Evolutionary conservation across 2,797 vertebrate species (phyloP).

Genomic region (Cheirogaleus major): DNA sequence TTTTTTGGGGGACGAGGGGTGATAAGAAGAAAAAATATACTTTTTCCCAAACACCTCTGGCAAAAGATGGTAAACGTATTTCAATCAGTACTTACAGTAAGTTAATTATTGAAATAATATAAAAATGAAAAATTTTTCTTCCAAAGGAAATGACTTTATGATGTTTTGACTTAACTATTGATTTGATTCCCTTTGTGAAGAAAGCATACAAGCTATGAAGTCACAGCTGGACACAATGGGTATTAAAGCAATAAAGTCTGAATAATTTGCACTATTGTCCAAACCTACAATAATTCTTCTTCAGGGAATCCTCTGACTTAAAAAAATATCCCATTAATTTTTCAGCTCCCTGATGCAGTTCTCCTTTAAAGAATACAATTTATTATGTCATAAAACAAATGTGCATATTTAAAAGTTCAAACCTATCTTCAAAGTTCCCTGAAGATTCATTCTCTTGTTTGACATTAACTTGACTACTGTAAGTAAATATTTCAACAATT

Average conservation of each 20-base stretch:
- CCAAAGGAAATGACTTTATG: slow-evolving; percentile 56
- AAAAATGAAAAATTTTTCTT: slow-evolving; percentile 65
- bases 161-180: slow-evolving; percentile 57
- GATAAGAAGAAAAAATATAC: slow-evolving; percentile 15
- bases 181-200: slow-evolving; percentile 53
- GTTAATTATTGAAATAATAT: slow-evolving; percentile 59
- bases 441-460: slow-evolving; percentile 16
- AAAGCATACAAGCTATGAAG: slow-evolving; percentile 44
- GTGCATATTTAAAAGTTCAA: slow-evolving; percentile 50
- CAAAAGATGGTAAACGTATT: slow-evolving; percentile 47
- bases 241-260: slow-evolving; percentile 38
- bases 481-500: slow-evolving; percentile 28
- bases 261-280: slow-evolving; percentile 55
- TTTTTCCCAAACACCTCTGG: not conserved
- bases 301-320: not conserved
- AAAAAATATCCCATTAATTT: slow-evolving; percentile 7
- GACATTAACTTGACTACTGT: not conserved
- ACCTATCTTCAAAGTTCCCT: slow-evolving; percentile 1
- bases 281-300: slow-evolving; percentile 17
- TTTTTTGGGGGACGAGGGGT: not conserved
- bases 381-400: slow-evolving; percentile 24
- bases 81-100: slow-evolving; percentile 51
- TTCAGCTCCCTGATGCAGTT: not conserved
- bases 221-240: slow-evolving; percentile 32
- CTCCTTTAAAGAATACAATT: slow-evolving; percentile 46